A percentile compares a stretch with the other conserved stretches of the same genome.
Conservation (phyloP, 2,888 invertebrate genomes). For the Leptopterna dolabrata region DNA sequence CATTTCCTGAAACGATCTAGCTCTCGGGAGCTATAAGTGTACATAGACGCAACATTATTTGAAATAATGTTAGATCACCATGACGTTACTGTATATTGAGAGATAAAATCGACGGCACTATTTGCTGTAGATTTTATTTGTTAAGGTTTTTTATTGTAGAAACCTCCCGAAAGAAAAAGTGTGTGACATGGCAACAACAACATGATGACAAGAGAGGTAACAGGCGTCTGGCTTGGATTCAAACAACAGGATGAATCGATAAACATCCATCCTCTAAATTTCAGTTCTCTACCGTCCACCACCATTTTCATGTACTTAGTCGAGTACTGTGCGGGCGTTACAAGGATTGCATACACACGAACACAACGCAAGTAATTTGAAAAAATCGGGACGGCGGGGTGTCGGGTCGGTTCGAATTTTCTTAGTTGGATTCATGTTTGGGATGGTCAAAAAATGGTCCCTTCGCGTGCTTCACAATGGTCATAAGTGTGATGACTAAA, state of each 20-base stretch:
- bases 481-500: too few species aligned
- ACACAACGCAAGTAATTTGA: too few species aligned
- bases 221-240: not conserved
- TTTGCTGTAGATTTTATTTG: not conserved
- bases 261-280: not conserved
- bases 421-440: too few species aligned
- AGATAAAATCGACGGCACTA: conserved; percentile 5
- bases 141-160: not conserved
- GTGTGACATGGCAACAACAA: not conserved
- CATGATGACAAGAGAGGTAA: not conserved
- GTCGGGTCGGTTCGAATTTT: too few species aligned
- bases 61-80: conserved; percentile 18
- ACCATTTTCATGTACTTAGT: too few species aligned
- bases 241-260: not conserved
- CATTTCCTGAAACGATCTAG: not conserved
- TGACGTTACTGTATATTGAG: conserved; percentile 29
- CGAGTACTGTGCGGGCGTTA: too few species aligned
- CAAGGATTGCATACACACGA: too few species aligned
- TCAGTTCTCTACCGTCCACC: too few species aligned
- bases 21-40: not conserved
- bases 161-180: not conserved
- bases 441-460: too few species aligned
- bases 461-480: too few species aligned
- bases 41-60: conserved; percentile 15
- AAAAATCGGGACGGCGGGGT: too few species aligned